Conservation (phyloP, 2,888 invertebrate species). For the Cenopis cana region DNA sequence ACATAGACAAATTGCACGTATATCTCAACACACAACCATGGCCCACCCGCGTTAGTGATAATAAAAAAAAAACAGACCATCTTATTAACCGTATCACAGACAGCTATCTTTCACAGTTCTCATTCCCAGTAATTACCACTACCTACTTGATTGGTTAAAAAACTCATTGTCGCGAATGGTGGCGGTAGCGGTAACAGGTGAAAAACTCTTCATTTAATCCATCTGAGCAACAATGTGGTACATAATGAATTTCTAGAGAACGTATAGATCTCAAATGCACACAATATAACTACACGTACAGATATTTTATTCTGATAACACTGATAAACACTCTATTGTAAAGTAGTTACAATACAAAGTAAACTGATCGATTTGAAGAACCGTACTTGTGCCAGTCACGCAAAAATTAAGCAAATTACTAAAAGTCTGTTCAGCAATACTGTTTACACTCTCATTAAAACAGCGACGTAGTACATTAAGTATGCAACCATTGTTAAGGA, state of each 20-base stretch:
- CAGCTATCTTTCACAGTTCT: background rate
- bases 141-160: no score
- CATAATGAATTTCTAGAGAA: no score
- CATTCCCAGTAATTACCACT: background rate
- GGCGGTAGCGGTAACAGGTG: background rate
- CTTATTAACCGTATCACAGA: no score
- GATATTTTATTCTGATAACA: constrained; percentile 3
- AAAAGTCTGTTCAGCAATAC: background rate
- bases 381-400: constrained; percentile 6
- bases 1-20: no score
- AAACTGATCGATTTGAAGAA: background rate
- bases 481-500: background rate
- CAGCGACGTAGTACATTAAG: background rate
- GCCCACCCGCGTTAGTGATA: no score
- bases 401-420: background rate
- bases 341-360: background rate
- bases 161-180: no score
- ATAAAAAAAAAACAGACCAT: no score
- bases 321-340: background rate
- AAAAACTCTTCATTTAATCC: background rate
- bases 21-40: no score
- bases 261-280: no score
- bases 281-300: background rate
- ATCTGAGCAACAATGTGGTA: background rate
- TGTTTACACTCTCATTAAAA: background rate